Percentiles rank a stretch among this genome's conserved stretches.
These are phyloP conservation scores for Athalia circularis DNA, from an alignment of 2,888 invertebrate genomes.

Conservation along the genomic window DNA sequence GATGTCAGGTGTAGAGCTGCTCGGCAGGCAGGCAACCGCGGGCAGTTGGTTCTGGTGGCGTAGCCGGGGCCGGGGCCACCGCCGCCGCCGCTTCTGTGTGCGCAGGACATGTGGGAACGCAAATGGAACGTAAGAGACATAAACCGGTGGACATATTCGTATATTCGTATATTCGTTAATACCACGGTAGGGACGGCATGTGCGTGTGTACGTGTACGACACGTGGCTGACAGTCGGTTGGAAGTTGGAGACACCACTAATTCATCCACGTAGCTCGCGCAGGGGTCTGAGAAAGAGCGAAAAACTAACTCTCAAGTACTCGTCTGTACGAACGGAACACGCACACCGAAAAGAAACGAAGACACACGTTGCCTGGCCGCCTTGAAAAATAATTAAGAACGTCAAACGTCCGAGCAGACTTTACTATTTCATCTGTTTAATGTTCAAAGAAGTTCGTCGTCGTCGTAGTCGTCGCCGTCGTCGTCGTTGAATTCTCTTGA, in stretches of 20 bases:
- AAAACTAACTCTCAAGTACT: too few relatives aligned
- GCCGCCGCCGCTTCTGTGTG: too few relatives aligned
- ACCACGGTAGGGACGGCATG: neutral
- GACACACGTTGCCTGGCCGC: neutral
- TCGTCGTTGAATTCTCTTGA: too few relatives aligned
- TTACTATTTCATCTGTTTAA: neutral
- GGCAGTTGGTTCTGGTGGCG: neutral
- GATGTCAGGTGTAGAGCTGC: slow-evolving; percentile 21
- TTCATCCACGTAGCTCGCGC: neutral
- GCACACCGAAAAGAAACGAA: too few relatives aligned
- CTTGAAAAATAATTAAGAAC: neutral
- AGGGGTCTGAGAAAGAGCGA: too few relatives aligned
- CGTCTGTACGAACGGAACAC: too few relatives aligned
- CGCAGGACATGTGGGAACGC: slow-evolving; percentile 34
- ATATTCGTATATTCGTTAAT: neutral
- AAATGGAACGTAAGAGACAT: slow-evolving; percentile 30
- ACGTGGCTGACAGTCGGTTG: slow-evolving; percentile 17
- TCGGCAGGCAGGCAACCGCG: neutral
- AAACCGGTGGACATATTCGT: neutral
- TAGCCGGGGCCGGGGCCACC: too few relatives aligned
- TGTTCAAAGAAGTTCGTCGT: neutral
- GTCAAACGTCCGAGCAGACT: neutral
- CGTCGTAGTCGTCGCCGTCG: too few relatives aligned
- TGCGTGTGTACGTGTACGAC: slow-evolving; percentile 22
- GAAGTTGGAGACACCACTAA: neutral